These are phyloP conservation scores for Cossypha heuglini DNA, from an alignment of 2,797 vertebrate genomes.

Conservation along the genomic window DNA sequence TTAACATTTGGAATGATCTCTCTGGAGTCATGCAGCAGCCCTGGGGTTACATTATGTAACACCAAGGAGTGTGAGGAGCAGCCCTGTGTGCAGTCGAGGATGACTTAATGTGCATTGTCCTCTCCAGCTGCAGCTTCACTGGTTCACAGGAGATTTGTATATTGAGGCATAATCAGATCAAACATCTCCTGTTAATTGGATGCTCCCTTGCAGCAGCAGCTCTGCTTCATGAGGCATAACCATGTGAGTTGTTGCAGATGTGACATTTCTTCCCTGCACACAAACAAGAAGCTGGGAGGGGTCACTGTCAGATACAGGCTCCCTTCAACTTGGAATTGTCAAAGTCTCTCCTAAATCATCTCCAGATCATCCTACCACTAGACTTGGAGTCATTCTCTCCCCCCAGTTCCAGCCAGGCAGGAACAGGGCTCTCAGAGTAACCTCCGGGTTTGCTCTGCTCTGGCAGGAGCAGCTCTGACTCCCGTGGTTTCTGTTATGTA, in stretches of 20 bases:
- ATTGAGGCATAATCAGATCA: constrained; percentile 6
- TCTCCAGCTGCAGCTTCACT: constrained; percentile 27
- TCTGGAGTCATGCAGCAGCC: not conserved
- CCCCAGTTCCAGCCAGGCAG: not conserved
- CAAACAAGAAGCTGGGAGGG: not conserved
- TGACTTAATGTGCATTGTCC: constrained; percentile 26
- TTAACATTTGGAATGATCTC: constrained; percentile 12
- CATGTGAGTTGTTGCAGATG: constrained; percentile 16
- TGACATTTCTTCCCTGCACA: constrained; percentile 7
- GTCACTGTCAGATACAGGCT: not conserved
- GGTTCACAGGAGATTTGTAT: constrained; percentile 26
- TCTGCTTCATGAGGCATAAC: not conserved
- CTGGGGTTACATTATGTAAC: constrained; percentile 6
- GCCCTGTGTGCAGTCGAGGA: not conserved
- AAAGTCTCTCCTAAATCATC: not conserved
- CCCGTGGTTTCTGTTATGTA: not conserved
- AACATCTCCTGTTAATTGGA: constrained; percentile 40
- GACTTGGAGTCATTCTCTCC: not conserved
- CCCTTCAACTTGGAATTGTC: not conserved
- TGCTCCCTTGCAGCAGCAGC: constrained; percentile 17
- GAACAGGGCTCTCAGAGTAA: not conserved
- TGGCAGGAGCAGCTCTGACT: not conserved
- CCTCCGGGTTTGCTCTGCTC: not conserved
- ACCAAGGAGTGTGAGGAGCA: not conserved
- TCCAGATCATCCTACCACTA: not conserved